Base-by-base conservation (phyloP, 2,113 vertebrate species). In the Morone chrysops region DNA sequence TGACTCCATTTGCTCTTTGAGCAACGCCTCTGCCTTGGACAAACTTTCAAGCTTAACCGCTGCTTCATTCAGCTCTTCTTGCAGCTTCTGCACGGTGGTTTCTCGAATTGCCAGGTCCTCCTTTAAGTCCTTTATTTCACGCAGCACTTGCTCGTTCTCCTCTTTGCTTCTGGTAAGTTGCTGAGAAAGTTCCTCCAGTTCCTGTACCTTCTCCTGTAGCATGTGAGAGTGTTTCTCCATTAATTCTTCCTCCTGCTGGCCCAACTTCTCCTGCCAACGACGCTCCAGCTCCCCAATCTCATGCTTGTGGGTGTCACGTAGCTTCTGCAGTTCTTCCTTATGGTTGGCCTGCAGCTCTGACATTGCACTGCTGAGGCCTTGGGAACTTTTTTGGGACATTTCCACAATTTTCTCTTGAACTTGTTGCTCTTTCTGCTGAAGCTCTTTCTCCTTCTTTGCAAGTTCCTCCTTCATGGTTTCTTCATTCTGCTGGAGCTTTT, bases 401-500 rank as follows among this genome's bases (percentile, higher is more conserved):
- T 98, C 97, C 53, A 97, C 74, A 41, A 99, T 95, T 86, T 97
- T 97, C 67, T 96, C 95, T 87, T 94, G 96, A 61, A 98, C 94
- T 71, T 98, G 95, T 0, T 96, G 94, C 78, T 99, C 97, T 82
- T 97, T 99, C 91, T 96, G 89, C 80, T 92, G 95, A 59, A 99
- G 93, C 80, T 97, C 97, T 36, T 94, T 75, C 31, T 96, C 95
- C 59, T 96, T 97, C 75, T 96, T 97, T 76, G 96, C 95, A 62
- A 98, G 93, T 54, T 98, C 97, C 67, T 94, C 95, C 90, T 96
- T 97, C 22, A 96, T 92, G 75, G 94, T 97, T 76, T 96, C 96
- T 89, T 99, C 97, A 74, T 96, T 96, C 67, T 98, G 96, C 57
- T 96, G 93, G 65, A 98, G 92, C 90, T 96, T 97, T 82, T 96